Percentiles rank a stretch among this genome's conserved stretches.
Evolutionary conservation across 2,888 invertebrate species (phyloP).

Genomic region (Lepidocyrtinus sp.): DNA sequence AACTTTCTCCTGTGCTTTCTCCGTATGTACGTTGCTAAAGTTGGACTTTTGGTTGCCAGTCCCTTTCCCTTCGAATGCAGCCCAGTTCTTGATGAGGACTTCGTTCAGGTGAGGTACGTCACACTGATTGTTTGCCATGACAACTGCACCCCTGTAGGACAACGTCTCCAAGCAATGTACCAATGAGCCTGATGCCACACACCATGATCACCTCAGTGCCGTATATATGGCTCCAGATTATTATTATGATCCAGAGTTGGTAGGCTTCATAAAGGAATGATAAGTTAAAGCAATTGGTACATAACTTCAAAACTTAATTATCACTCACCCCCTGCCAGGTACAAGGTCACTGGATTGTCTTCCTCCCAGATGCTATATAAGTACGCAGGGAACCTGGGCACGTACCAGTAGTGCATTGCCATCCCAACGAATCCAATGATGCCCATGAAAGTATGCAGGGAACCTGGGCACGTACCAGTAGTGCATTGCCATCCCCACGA

Average conservation of each 20-base stretch:
- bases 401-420: conserved; percentile 61
- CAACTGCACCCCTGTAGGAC: conserved; percentile 68
- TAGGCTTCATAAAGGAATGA: conserved; percentile 38
- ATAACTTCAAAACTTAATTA: background rate
- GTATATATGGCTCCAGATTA: conserved; percentile 66
- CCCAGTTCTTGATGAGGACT: conserved; percentile 69
- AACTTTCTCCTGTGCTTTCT: conserved; percentile 60
- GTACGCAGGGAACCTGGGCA: conserved; percentile 55
- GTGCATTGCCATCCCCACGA: conserved; percentile 61
- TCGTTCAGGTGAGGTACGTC: conserved; percentile 68
- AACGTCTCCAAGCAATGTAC: conserved; percentile 68
- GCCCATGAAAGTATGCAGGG: conserved; percentile 59
- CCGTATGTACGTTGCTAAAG: conserved; percentile 56
- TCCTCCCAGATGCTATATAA: conserved; percentile 62
- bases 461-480: conserved; percentile 59
- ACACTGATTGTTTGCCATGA: conserved; percentile 69
- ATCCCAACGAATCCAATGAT: conserved; percentile 58
- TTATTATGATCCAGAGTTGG: conserved; percentile 66
- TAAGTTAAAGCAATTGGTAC: background rate
- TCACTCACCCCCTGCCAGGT: conserved; percentile 52
- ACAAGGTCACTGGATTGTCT: conserved; percentile 60
- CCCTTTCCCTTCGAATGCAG: conserved; percentile 66
- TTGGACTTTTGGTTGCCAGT: conserved; percentile 20
- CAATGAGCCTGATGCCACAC: conserved; percentile 62
- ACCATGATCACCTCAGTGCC: conserved; percentile 67